These are phyloP conservation scores for Acronicta leporina DNA, from an alignment of 2,888 invertebrate species.

Conservation along the genomic window DNA sequence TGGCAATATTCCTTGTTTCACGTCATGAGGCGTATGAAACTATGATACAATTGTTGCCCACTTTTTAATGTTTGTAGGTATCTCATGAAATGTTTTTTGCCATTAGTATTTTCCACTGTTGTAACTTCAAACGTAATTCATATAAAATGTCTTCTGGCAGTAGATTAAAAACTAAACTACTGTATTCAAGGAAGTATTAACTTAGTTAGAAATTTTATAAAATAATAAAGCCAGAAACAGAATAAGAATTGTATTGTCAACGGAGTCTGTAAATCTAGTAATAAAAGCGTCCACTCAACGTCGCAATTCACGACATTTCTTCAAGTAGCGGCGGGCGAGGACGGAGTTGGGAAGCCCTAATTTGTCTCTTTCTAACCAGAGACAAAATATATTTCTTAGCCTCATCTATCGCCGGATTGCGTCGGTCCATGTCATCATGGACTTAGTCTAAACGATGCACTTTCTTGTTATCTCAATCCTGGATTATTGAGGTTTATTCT, in stretches of 20 bases:
- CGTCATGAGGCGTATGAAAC: constrained; percentile 33
- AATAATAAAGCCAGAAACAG: constrained; percentile 48
- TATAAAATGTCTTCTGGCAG: constrained; percentile 19
- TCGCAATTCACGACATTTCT: constrained; percentile 67
- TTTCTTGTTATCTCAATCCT: constrained; percentile 71
- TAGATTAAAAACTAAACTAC: constrained; percentile 23
- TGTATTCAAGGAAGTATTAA: constrained; percentile 26
- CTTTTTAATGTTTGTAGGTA: constrained; percentile 41
- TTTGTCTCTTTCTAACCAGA: constrained; percentile 65
- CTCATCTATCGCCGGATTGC: constrained; percentile 63
- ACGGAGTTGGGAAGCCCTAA: constrained; percentile 58
- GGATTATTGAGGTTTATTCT: constrained; percentile 65
- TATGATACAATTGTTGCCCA: constrained; percentile 32
- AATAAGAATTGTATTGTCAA: constrained; percentile 57
- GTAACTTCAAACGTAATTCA: constrained; percentile 18
- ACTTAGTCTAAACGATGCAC: constrained; percentile 70
- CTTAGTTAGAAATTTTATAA: constrained; percentile 31
- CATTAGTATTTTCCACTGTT: constrained; percentile 24
- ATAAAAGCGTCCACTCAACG: constrained; percentile 71
- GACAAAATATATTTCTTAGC: constrained; percentile 60
- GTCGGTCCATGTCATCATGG: constrained; percentile 62
- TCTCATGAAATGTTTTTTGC: constrained; percentile 26
- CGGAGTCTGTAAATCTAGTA: constrained; percentile 69
- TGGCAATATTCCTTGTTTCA: constrained; percentile 73
- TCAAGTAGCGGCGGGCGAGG: constrained; percentile 60